Percentiles rank a stretch among this genome's conserved stretches.
phyloP scores from a whole-genome alignment of 64 coral and sea anemone species.

The Montipora foliosa region DNA sequence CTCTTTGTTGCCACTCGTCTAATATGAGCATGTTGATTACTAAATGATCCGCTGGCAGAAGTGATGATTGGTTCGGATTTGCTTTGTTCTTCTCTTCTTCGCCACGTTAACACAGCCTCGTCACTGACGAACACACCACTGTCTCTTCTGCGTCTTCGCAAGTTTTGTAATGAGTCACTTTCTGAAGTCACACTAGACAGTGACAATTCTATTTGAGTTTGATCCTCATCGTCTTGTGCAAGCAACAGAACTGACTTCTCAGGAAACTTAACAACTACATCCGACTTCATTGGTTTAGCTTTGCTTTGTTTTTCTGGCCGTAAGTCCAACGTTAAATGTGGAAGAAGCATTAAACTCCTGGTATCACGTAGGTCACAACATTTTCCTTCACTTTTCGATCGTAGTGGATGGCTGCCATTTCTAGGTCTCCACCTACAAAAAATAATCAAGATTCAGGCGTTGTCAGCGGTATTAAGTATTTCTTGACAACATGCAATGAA shows the following conservation, averaged over 20 bases:
- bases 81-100: neutral
- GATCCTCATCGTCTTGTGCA: constrained; percentile 27
- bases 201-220: neutral
- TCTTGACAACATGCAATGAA: no score
- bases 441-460: neutral
- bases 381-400: neutral
- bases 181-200: neutral
- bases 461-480: no score
- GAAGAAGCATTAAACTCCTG: constrained; percentile 23
- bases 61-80: neutral
- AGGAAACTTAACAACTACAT: constrained; percentile 25
- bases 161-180: neutral
- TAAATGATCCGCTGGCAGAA: neutral
- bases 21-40: neutral
- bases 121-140: constrained; percentile 22
- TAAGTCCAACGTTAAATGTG: neutral
- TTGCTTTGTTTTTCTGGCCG: neutral
- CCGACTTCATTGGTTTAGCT: neutral
- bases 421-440: neutral
- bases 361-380: neutral
- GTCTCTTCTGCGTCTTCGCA: neutral
- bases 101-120: neutral
- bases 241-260: constrained; percentile 23
- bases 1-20: constrained; percentile 23
- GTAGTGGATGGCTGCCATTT: neutral